A percentile compares a stretch with the other conserved stretches of the same genome.
phyloP scores from a whole-genome alignment of 2,888 invertebrate species.

The Blastobasis adustella region DNA sequence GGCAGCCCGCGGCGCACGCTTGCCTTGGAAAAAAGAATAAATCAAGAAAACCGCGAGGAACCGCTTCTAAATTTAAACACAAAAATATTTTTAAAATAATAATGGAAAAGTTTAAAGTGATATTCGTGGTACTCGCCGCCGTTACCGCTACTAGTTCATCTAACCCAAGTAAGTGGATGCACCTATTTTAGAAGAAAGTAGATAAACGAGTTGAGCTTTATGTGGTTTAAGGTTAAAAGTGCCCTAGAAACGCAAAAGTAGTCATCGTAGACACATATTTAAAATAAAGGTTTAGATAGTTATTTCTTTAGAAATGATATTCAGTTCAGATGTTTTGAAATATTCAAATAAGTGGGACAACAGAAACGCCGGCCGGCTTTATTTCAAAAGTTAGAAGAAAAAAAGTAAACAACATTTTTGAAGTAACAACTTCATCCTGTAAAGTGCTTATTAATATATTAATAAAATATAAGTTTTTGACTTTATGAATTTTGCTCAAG shows the following conservation, averaged over 20 bases:
- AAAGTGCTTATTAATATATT: too few species aligned
- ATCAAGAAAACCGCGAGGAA: neutral
- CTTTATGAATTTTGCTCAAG: too few species aligned
- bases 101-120: constrained; percentile 48
- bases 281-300: too few species aligned
- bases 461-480: too few species aligned
- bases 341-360: too few species aligned
- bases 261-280: neutral
- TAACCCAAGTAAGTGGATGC: constrained; percentile 54
- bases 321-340: too few species aligned
- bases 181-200: constrained; percentile 46
- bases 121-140: constrained; percentile 42
- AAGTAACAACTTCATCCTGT: too few species aligned
- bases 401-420: too few species aligned
- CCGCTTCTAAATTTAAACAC: constrained; percentile 3
- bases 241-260: constrained; percentile 13
- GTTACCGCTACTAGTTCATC: constrained; percentile 45
- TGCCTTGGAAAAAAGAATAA: constrained; percentile 16
- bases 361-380: too few species aligned
- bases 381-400: too few species aligned
- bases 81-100: constrained; percentile 17
- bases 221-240: constrained; percentile 11
- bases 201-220: constrained; percentile 28
- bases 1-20: constrained; percentile 46
- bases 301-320: too few species aligned